Evolutionary conservation across 2,888 invertebrate genomes (phyloP), one percentile per base, ranked within the genome.

Genomic region (Syritta pipiens): DNA sequence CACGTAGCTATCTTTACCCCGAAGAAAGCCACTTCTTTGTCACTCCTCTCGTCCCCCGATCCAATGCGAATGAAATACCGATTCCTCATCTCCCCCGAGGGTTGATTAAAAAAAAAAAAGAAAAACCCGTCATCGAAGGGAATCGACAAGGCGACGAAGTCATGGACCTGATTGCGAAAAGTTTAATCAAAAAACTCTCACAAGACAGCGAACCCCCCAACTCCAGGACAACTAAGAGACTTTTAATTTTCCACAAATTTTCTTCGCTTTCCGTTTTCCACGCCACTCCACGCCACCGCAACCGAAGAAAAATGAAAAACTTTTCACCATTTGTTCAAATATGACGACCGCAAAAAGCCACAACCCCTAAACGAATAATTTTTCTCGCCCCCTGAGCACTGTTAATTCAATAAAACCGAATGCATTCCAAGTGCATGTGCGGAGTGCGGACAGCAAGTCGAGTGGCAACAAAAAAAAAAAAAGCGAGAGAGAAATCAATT

Each of bases 241-340:
- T 77, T 77, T 72, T 72, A 77, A 77, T 77, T 65, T 72, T 19
- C 72, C 77, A 37, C 65, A 72, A 72, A 77, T 72, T 72, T 72
- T 51, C 44, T 69, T 57, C 24, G 24, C 37, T 63, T 63, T 53
- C 37, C 46, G 46, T 65, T 51, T 42, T 20, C 10, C 40, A 7
- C 49, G 35, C 22, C 55, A 26, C 20, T 22, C 30, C 12, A 17
- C 19, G 5, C 19, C 7, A 10, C 24, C 26, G 14, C 10, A 12
- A 32, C n/a, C 2, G 3, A 26, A 17, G 7, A 4, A 26, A 59
- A 65, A 28, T 48, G 9, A 32, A 69, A 71, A 69, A 35, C 37
- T 51, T 63, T 69, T 71, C 60, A 71, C 46, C 51, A 48, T 77
- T 53, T 46, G 30, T 53, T 53, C 42, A 40, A 49, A 69, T 60